Evolutionary conservation across 1,140 invertebrate genomes (phyloP), one percentile per base, ranked within the genome.

Genomic region (Radopholus similis): DNA sequence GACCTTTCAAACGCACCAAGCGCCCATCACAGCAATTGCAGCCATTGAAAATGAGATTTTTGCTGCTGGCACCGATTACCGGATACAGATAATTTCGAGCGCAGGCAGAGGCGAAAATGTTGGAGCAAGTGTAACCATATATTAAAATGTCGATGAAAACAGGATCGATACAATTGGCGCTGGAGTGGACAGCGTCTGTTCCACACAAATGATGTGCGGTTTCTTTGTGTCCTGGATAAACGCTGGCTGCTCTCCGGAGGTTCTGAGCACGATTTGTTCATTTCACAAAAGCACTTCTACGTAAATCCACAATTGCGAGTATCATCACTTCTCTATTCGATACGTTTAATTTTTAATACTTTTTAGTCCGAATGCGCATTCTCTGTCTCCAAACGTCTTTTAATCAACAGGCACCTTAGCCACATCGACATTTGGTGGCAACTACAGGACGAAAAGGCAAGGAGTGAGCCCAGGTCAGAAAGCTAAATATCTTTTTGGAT

Each of bases 221-320:
- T 64, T 3, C 42, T 75, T 58, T 38, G 53, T 42, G 64, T 53
- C 23, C 34, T 74, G 23, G 71, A 64, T 32, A 47, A 37, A 5
- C 15, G 32, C 18, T 75, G 71, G 71, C 57, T 75, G 1, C 26
- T 75, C 42, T 75, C 73, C 49, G 73, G 75, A 21, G 73, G 73
- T 15, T 57, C 72, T 9, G 73, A 78, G 40, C 71, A 77, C 37
- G 57, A 76, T 18, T 47, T 75, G 15, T 58, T 65, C 40, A 57
- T 75, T 57, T 75, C 73, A 3, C 42, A 74, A 37, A 30, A 35
- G 23, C 23, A 23, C 26, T 28, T 34, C 1, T 42, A 49, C 47
- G 42, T 32, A 4, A 62, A 62, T 26, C 59, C 59, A 18, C 59
- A 62, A 34, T 65, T 32, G 32, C 23, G 32, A 13, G 66, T 55